Percentiles rank a stretch among this genome's conserved stretches.
Conservation (phyloP, 2,797 vertebrate genomes). For the Antennarius maculatus region DNA sequence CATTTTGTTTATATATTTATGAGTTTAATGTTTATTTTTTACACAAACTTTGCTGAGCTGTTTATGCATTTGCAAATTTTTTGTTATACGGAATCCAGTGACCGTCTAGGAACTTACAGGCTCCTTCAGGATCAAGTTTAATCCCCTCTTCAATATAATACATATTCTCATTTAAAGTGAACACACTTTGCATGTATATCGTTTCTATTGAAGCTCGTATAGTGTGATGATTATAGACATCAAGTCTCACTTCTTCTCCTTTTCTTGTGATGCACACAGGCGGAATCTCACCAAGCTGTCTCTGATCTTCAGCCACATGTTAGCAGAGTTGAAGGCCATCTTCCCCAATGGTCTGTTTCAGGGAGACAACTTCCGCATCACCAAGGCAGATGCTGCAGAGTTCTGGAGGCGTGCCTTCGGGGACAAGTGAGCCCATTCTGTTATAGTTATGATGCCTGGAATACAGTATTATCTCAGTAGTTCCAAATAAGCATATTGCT, state of each 20-base stretch:
- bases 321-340: slow-evolving; percentile 97
- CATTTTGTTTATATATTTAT: background rate
- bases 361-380: slow-evolving; percentile 97
- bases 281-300: slow-evolving; percentile 97
- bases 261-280: slow-evolving; percentile 69
- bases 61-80: background rate
- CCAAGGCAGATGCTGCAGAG: slow-evolving; percentile 97
- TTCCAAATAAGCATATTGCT: background rate
- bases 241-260: slow-evolving; percentile 17
- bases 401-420: slow-evolving; percentile 97
- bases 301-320: slow-evolving; percentile 98
- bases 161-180: slow-evolving; percentile 1
- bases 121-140: background rate
- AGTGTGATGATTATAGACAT: background rate
- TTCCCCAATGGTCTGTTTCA: slow-evolving; percentile 96
- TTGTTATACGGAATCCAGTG: background rate
- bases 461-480: background rate
- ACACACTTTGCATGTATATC: background rate
- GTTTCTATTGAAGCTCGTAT: background rate
- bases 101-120: background rate
- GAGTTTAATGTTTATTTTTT: too few relatives aligned
- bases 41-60: too few relatives aligned
- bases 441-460: background rate
- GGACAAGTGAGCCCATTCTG: slow-evolving; percentile 88
- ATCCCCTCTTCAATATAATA: background rate